These are phyloP conservation scores for Columba livia DNA, from an alignment of 2,113 vertebrate species.

Conservation along the genomic window DNA sequence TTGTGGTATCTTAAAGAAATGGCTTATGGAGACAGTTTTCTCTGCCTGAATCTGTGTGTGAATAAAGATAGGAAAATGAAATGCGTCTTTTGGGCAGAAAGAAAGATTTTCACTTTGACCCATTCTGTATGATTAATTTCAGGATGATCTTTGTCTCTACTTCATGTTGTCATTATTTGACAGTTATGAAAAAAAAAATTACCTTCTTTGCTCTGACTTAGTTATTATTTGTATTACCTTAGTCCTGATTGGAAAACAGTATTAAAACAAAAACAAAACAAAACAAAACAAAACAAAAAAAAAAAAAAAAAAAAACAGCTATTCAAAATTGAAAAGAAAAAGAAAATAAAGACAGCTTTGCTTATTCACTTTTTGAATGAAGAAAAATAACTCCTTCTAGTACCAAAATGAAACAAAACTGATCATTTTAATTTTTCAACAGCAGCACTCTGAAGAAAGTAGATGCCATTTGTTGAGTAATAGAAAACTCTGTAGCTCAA, in stretches of 20 bases:
- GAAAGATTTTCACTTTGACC: neutral
- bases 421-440: neutral
- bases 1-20: constrained; percentile 38
- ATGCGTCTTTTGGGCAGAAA: constrained; percentile 17
- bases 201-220: neutral
- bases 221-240: neutral
- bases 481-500: neutral
- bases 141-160: constrained; percentile 8
- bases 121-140: constrained; percentile 10
- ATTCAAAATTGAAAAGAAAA: neutral
- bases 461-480: neutral
- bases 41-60: neutral
- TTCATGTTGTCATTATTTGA: constrained; percentile 7
- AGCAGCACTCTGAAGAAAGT: fast-evolving
- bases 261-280: neutral
- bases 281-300: neutral
- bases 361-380: neutral
- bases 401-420: neutral
- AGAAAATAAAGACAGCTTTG: fast-evolving
- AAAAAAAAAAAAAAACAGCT: neutral
- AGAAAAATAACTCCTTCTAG: neutral
- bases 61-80: constrained; percentile 46
- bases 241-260: neutral
- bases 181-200: neutral
- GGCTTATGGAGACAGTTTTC: constrained; percentile 3